These are phyloP conservation scores for Sisyra nigra DNA, from an alignment of 2,888 invertebrate species.

Conservation along the genomic window DNA sequence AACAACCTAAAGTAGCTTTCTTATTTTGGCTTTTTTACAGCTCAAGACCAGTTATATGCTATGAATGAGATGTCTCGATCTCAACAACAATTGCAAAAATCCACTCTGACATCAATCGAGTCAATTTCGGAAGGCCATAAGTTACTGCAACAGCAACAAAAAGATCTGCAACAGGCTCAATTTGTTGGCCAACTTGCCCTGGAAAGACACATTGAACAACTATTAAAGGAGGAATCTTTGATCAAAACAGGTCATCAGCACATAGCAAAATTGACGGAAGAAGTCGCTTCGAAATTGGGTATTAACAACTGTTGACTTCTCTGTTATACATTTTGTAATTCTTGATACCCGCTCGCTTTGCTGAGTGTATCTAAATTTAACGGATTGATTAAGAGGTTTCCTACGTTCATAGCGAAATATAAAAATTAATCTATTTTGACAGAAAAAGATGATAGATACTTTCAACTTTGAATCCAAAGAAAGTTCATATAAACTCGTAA, in stretches of 20 bases:
- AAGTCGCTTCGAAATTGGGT: slow-evolving; percentile 36
- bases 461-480: too few species aligned
- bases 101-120: slow-evolving; percentile 27
- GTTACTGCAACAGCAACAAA: slow-evolving; percentile 32
- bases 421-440: too few species aligned
- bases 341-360: too few species aligned
- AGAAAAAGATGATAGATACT: too few species aligned
- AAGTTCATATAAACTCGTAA: too few species aligned
- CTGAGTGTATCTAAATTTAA: too few species aligned
- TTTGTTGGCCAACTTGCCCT: slow-evolving; percentile 31
- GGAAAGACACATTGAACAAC: slow-evolving; percentile 34
- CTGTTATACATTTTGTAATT: too few species aligned
- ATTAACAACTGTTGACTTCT: too few species aligned
- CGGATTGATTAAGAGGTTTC: too few species aligned
- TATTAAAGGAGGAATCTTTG: slow-evolving; percentile 39
- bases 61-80: slow-evolving; percentile 25
- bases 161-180: slow-evolving; percentile 31
- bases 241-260: slow-evolving; percentile 39
- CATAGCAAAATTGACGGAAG: slow-evolving; percentile 33
- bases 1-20: slow-evolving; percentile 5
- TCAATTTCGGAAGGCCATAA: slow-evolving; percentile 29
- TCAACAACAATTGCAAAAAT: slow-evolving; percentile 29
- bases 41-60: slow-evolving; percentile 30
- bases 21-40: slow-evolving; percentile 13
- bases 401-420: too few species aligned